These are phyloP conservation scores for Hycleus phaleratus DNA, from an alignment of 1,140 invertebrate genomes.

Conservation along the genomic window DNA sequence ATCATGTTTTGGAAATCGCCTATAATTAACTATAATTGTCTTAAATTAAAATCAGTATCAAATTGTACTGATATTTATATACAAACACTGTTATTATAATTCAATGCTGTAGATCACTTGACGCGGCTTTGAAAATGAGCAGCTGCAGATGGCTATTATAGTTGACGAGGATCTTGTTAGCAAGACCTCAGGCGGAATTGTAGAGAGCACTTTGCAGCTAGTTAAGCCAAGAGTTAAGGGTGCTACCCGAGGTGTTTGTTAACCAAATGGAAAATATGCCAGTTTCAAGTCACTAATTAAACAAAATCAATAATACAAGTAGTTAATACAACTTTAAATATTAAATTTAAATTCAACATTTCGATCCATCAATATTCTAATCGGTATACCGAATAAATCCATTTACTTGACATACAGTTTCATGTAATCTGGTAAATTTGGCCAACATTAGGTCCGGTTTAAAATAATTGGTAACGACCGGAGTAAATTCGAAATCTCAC, in stretches of 20 bases:
- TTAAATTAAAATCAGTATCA: constrained; percentile 3
- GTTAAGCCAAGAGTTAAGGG: not conserved
- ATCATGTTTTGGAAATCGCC: not conserved
- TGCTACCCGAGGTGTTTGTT: not conserved
- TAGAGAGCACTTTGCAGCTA: not conserved
- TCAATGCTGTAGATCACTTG: constrained; percentile 1
- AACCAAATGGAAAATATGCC: not conserved
- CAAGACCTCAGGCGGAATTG: not conserved
- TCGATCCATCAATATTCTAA: no score
- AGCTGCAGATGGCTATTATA: constrained; percentile 10
- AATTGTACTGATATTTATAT: constrained; percentile 2
- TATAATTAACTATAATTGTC: not conserved
- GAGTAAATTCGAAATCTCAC: constrained; percentile 18
- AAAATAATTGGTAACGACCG: constrained; percentile 10
- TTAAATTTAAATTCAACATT: no score
- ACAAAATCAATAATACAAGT: no score
- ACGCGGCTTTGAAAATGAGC: constrained; percentile 8
- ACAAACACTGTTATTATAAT: constrained; percentile 6
- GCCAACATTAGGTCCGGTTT: no score
- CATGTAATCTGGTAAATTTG: no score
- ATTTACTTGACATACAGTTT: no score
- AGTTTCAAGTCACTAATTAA: no score
- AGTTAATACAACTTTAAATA: no score
- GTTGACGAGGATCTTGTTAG: not conserved
- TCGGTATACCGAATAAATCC: no score